Percentiles rank a stretch among this genome's conserved stretches.
phyloP scores from a whole-genome alignment of 2,797 vertebrate genomes.

The Triplophysa bombifrons region DNA sequence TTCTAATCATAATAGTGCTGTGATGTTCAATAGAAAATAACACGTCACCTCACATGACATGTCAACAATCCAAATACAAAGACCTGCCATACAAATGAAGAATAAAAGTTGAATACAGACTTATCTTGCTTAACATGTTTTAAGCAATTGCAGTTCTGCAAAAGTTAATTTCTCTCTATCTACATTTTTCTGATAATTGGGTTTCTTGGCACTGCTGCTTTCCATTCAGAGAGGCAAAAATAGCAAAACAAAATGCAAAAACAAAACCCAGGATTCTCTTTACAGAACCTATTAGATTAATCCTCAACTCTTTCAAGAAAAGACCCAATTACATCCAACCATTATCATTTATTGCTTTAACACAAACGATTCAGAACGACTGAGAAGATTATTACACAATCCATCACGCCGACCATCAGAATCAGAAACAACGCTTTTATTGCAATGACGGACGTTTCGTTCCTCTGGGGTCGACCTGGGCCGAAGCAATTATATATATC shows the following conservation, averaged over 20 bases:
- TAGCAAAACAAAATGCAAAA: conserved; percentile 59
- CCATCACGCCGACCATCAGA: conserved; percentile 57
- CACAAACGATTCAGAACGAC: conserved; percentile 61
- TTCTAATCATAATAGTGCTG: too few relatives aligned
- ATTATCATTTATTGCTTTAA: conserved; percentile 63
- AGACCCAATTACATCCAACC: conserved; percentile 57
- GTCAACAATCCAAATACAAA: background rate
- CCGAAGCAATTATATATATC: conserved; percentile 67
- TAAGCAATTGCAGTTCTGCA: background rate
- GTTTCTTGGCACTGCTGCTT: conserved; percentile 14
- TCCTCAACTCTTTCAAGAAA: conserved; percentile 63
- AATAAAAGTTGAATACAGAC: background rate
- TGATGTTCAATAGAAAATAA: too few relatives aligned
- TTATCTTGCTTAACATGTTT: background rate
- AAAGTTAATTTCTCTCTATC: conserved; percentile 3
- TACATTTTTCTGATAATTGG: background rate
- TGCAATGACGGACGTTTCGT: conserved; percentile 59
- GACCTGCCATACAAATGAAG: background rate
- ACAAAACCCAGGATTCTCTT: conserved; percentile 67
- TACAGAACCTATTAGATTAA: conserved; percentile 71
- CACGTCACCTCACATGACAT: too few relatives aligned
- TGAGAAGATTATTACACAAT: conserved; percentile 65
- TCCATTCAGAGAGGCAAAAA: conserved; percentile 69
- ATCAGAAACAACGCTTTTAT: conserved; percentile 59
- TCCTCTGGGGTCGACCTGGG: conserved; percentile 52